Percentiles rank a stretch among this genome's conserved stretches.
Conservation (phyloP, 1,140 invertebrate species). For the Olivierus martensii region DNA sequence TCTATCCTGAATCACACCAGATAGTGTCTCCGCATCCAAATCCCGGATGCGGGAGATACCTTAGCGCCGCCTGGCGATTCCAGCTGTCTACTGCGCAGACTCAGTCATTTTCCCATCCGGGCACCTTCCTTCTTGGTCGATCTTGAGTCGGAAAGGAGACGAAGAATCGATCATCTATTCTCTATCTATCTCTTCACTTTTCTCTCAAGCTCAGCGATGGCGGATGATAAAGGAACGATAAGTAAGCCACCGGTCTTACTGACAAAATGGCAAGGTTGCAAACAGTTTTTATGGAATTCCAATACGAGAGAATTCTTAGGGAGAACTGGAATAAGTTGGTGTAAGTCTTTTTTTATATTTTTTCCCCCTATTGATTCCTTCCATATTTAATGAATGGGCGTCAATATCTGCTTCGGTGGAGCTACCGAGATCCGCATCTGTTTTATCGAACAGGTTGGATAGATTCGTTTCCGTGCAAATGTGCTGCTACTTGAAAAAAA, state of each 20-base stretch:
- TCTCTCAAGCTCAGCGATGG: constrained; percentile 1
- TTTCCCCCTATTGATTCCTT: background rate
- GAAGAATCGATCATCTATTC: constrained; percentile 7
- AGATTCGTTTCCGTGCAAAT: background rate
- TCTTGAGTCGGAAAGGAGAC: constrained; percentile 2
- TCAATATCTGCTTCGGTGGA: background rate
- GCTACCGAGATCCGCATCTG: background rate
- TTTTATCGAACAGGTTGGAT: background rate
- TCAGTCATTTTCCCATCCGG: background rate
- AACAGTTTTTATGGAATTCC: constrained; percentile 69
- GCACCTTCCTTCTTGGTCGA: constrained; percentile 2
- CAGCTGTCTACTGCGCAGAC: constrained; percentile 5
- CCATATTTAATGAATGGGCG: constrained; percentile 2
- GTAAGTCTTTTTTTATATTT: constrained; percentile 43
- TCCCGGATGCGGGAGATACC: too few species aligned
- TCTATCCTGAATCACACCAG: too few species aligned
- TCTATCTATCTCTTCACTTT: background rate
- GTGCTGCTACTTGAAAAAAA: background rate
- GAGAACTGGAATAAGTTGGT: constrained; percentile 75
- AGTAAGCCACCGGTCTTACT: constrained; percentile 8
- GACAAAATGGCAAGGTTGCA: constrained; percentile 64
- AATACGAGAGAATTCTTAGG: constrained; percentile 76
- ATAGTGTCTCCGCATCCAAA: too few species aligned
- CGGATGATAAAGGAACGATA: constrained; percentile 10
- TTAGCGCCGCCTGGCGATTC: background rate